Conservation (phyloP, 1,140 invertebrate species). For the Saccostrea echinata region DNA sequence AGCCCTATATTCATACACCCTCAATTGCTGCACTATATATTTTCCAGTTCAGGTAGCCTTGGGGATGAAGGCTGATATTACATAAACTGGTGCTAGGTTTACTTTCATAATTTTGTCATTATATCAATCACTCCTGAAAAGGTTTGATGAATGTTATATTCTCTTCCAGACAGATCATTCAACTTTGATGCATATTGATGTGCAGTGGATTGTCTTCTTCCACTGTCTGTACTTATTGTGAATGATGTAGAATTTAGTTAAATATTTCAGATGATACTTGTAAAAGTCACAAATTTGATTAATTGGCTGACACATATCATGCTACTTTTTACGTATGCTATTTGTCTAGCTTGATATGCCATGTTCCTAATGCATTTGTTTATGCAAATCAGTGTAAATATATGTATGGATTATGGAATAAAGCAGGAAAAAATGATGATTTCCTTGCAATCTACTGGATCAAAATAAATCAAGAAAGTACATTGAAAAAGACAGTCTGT, state of each 20-base stretch:
- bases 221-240: background rate
- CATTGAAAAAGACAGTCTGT: no score
- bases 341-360: no score
- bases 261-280: background rate
- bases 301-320: no score
- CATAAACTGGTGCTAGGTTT: background rate
- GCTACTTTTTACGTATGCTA: no score
- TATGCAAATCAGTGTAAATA: no score
- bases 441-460: no score
- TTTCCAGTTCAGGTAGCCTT: background rate
- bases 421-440: no score
- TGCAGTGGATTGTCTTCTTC: background rate
- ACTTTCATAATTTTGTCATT: background rate
- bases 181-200: constrained; percentile 14
- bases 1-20: background rate
- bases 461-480: no score
- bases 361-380: no score
- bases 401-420: no score
- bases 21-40: background rate
- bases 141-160: constrained; percentile 4
- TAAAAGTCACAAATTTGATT: background rate
- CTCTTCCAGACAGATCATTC: background rate
- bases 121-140: background rate
- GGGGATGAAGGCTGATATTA: background rate
- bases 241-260: background rate